Evolutionary conservation across 30 jellyfish, hydroid and myxozoan species (phyloP).

Genomic region (Aurelia sp.): DNA sequence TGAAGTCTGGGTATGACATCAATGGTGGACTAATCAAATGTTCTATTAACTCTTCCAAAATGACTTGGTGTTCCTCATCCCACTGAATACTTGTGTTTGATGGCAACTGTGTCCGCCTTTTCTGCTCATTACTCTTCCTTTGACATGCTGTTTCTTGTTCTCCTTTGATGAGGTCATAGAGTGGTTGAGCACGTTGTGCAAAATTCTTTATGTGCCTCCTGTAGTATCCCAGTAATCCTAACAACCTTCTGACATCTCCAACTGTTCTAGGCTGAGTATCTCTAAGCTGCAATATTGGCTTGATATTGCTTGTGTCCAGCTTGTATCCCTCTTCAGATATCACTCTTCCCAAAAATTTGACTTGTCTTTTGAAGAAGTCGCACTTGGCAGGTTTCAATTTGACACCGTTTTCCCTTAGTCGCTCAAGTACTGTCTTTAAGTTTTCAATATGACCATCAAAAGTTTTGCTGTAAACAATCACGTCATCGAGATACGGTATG

Average conservation of each 20-base stretch:
- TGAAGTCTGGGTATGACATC: slow-evolving; percentile 54
- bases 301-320: slow-evolving; percentile 15
- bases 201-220: slow-evolving; percentile 28
- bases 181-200: slow-evolving; percentile 22
- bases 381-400: slow-evolving; percentile 33
- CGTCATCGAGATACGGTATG: slow-evolving; percentile 55
- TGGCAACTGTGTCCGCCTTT: neutral
- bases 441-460: slow-evolving; percentile 44
- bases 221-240: slow-evolving; percentile 44
- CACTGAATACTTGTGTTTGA: slow-evolving; percentile 7
- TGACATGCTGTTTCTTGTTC: neutral
- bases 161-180: neutral
- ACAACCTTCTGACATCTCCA: slow-evolving; percentile 31
- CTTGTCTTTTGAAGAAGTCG: slow-evolving; percentile 39
- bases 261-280: slow-evolving; percentile 15
- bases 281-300: slow-evolving; percentile 6
- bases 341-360: slow-evolving; percentile 25
- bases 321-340: slow-evolving; percentile 13
- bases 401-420: slow-evolving; percentile 26
- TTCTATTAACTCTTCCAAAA: neutral
- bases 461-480: slow-evolving; percentile 22
- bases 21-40: slow-evolving; percentile 38
- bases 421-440: neutral
- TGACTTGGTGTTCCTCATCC: neutral
- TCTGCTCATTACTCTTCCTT: neutral